phyloP scores from a whole-genome alignment of 1,140 invertebrate genomes.

The Dysdera silvatica region DNA sequence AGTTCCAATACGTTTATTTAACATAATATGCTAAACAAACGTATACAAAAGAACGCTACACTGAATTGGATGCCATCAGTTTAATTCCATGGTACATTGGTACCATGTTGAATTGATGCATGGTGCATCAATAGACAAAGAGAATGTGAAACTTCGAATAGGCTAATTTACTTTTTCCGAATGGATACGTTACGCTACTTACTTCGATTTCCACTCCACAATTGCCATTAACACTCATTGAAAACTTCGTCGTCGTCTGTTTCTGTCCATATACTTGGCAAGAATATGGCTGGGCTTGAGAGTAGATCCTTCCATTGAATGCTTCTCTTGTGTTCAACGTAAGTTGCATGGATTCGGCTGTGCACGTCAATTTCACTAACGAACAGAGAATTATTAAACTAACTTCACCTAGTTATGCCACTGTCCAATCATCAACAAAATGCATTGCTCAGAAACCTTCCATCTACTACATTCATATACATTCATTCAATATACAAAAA shows the following conservation, averaged over 20 bases:
- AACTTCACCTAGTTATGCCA: neutral
- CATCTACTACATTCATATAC: no score
- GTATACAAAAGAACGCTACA: no score
- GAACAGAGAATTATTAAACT: neutral
- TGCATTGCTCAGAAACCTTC: no score
- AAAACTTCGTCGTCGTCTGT: constrained; percentile 44
- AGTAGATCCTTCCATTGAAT: constrained; percentile 45
- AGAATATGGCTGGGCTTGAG: constrained; percentile 29
- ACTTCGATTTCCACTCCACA: constrained; percentile 25
- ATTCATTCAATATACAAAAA: no score
- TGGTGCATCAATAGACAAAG: neutral
- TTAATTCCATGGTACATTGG: no score
- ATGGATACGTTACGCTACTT: neutral
- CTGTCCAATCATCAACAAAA: neutral
- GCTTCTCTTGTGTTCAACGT: constrained; percentile 47
- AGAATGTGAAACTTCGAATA: neutral
- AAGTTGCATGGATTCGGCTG: constrained; percentile 46
- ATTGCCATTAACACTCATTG: constrained; percentile 41
- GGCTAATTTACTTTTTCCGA: constrained; percentile 22
- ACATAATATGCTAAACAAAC: no score
- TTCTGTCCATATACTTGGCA: constrained; percentile 47
- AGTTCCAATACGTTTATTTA: no score
- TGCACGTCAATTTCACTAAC: constrained; percentile 47
- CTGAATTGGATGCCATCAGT: no score
- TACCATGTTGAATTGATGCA: no score